Evolutionary conservation across 2,113 vertebrate species (phyloP).

Genomic region (Andinoacara biseriatus): DNA sequence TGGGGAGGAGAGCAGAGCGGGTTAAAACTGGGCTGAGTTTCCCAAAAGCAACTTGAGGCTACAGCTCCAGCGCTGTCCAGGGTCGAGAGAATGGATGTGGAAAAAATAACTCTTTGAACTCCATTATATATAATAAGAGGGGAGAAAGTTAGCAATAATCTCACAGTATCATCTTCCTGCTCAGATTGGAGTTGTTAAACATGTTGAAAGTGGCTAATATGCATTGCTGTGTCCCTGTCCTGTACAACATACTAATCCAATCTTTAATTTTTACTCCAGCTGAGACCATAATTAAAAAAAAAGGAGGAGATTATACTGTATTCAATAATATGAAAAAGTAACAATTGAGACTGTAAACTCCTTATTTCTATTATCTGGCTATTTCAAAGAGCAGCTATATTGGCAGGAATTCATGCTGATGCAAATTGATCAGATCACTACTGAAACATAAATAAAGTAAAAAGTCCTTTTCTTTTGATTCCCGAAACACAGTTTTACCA

Average conservation of each 20-base stretch:
- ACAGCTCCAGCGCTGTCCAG: not conserved
- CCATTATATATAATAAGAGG: not conserved
- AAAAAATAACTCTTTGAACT: not conserved
- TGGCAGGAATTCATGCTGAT: too few relatives aligned
- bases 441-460: not conserved
- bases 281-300: too few relatives aligned
- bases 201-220: not conserved
- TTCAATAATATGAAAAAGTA: not conserved
- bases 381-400: not conserved
- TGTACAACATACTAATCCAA: not conserved
- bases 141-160: not conserved
- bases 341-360: not conserved
- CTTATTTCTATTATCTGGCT: not conserved
- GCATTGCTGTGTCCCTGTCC: not conserved
- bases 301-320: not conserved
- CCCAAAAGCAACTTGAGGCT: conserved; percentile 38
- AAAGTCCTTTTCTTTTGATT: not conserved
- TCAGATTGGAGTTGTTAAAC: not conserved
- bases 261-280: too few relatives aligned
- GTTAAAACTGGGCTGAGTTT: conserved; percentile 49
- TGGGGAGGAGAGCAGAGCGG: conserved; percentile 63
- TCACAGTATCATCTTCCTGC: not conserved
- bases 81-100: not conserved
- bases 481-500: not conserved
- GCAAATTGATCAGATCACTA: not conserved